Evolutionary conservation across 2,113 vertebrate species (phyloP).

Genomic region (Empidonax alnorum): DNA sequence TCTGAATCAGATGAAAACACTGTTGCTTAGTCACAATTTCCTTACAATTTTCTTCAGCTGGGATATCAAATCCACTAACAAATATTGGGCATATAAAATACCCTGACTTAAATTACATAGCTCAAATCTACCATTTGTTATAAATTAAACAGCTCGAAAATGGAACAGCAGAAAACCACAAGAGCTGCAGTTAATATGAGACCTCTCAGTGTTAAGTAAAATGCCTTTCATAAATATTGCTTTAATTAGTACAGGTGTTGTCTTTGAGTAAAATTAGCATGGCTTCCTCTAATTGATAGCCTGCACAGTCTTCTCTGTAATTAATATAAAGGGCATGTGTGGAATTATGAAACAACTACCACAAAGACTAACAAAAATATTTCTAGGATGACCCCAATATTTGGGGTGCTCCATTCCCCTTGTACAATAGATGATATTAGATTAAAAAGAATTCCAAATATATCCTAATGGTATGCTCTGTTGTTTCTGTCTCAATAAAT

Average conservation of each 20-base stretch:
- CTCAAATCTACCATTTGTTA: not conserved
- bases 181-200: not conserved
- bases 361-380: not conserved
- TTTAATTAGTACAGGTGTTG: not conserved
- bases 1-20: not conserved
- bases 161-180: not conserved
- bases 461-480: not conserved
- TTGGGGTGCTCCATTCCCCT: not conserved
- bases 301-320: not conserved
- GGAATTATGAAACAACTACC: not conserved
- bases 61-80: not conserved
- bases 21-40: not conserved
- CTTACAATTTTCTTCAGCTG: not conserved
- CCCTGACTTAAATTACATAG: not conserved
- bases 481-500: conserved; percentile 68
- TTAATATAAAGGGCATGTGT: not conserved
- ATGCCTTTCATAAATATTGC: not conserved
- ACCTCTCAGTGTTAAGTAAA: not conserved
- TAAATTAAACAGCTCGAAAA: not conserved
- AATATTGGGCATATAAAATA: not conserved
- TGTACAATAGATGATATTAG: not conserved
- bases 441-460: conserved; percentile 8
- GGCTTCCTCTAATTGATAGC: not conserved
- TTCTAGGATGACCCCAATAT: not conserved
- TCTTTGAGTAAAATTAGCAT: not conserved